phyloP scores from a whole-genome alignment of 2,113 vertebrate genomes.

The Donacobius atricapilla region DNA sequence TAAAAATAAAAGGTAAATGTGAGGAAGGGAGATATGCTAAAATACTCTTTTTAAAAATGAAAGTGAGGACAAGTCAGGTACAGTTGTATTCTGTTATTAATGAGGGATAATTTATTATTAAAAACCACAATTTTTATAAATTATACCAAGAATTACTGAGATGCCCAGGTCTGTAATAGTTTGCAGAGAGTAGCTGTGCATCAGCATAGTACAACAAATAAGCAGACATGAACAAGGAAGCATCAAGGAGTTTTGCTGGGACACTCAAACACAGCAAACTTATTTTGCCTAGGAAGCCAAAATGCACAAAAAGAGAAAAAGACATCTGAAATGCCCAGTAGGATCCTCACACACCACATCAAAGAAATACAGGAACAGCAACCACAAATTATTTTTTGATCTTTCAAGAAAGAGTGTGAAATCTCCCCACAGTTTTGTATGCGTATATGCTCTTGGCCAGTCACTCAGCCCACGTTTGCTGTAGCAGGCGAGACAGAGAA shows the following conservation, averaged over 20 bases:
- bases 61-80: background rate
- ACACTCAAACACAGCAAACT: background rate
- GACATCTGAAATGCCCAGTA: background rate
- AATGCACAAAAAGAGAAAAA: background rate
- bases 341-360: background rate
- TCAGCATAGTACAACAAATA: background rate
- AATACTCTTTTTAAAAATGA: background rate
- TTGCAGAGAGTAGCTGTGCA: background rate
- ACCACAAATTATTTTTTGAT: background rate
- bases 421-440: background rate
- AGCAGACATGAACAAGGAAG: background rate
- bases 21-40: background rate
- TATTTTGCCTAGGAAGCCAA: background rate
- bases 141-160: background rate
- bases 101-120: background rate
- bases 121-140: background rate
- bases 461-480: accelerated
- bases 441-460: background rate
- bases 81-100: background rate
- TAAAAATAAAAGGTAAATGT: background rate
- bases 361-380: background rate
- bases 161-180: background rate
- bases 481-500: background rate
- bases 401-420: background rate
- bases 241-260: background rate